Conservation (phyloP, 2,888 invertebrate genomes). For the Homarus gammarus region DNA sequence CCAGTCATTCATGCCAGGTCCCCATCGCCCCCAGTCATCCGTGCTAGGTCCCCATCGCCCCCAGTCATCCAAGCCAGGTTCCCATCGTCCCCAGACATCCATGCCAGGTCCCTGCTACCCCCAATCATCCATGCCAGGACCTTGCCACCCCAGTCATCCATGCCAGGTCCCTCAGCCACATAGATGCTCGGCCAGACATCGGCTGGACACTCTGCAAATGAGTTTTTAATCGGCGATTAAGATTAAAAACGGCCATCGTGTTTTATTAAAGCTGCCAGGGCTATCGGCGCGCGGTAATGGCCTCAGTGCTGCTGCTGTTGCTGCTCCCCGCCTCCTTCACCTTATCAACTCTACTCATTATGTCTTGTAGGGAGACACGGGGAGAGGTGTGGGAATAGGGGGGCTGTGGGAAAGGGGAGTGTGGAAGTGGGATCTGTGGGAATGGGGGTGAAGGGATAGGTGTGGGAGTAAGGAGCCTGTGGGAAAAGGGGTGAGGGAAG, state of each 20-base stretch:
- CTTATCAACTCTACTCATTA: conserved; percentile 47
- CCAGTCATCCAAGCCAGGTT: neutral
- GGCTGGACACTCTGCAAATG: conserved; percentile 59
- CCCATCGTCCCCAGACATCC: neutral
- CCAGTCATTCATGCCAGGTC: no score
- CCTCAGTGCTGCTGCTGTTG: neutral
- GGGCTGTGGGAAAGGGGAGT: neutral
- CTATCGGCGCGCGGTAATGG: conserved; percentile 40
- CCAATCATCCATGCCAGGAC: no score
- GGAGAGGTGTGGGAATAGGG: conserved; percentile 11
- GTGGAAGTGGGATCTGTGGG: neutral
- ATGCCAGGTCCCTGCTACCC: neutral
- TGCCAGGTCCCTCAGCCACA: neutral
- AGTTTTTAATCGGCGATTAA: conserved; percentile 55
- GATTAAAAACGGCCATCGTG: conserved; percentile 52
- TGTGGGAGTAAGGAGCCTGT: no score
- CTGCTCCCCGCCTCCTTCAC: neutral
- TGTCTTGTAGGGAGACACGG: neutral
- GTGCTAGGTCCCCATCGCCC: no score
- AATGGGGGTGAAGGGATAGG: neutral
- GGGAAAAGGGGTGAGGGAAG: no score
- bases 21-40: no score
- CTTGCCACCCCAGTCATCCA: neutral
- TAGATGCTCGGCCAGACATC: conserved; percentile 16
- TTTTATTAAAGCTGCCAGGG: conserved; percentile 50